Evolutionary conservation across 2,113 vertebrate species (phyloP), one percentile per base, ranked within the genome.

Genomic region (Megaceryle torquata): DNA sequence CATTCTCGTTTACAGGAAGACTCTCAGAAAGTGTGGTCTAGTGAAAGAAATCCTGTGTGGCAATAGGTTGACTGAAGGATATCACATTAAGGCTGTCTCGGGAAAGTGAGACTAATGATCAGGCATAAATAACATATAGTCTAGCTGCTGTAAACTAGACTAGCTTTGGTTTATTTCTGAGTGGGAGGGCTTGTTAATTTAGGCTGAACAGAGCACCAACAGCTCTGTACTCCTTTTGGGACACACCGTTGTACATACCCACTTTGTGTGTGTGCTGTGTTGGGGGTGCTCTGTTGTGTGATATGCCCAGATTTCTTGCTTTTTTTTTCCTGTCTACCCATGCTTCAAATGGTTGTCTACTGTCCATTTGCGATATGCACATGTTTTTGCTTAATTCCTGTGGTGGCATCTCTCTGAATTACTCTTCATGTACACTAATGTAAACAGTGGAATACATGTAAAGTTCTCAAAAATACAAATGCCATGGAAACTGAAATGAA

Each of bases 241-340:
- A 74, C 1, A 2, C 15, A 37, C 4, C 0, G 7, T 24, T 61
- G 22, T 26, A 15, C 22, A 25, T 67, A 26, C 9, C 8, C 7
- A 6, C 9, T 25, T 10, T 16, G 35, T 20, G 22, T 20, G 31
- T 17, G 16, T 67, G 31, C 80, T 39, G 1, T 1, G 0, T 1
- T 48, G 41, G 48, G 48, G 20, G 19, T 0, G 1, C 10, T 56
- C 14, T 44, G 41, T 39, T 56, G 35, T 13, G 9, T 48, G 37
- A 53, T 25, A 31, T 41, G 11, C 33, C 37, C 53, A 50, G 35
- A 41, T 63, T 51, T 35, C n/a, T 50, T 48, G n/a, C 13, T 29
- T 57, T 76, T 37, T 37, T 37, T 60, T 70, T 71, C 25, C 46
- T 77, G 21, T 67, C 33, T 77, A 41, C 7, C 19, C 1, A 2